Conservation (phyloP, 1,140 invertebrate species). For the Metaphire vulgaris region DNA sequence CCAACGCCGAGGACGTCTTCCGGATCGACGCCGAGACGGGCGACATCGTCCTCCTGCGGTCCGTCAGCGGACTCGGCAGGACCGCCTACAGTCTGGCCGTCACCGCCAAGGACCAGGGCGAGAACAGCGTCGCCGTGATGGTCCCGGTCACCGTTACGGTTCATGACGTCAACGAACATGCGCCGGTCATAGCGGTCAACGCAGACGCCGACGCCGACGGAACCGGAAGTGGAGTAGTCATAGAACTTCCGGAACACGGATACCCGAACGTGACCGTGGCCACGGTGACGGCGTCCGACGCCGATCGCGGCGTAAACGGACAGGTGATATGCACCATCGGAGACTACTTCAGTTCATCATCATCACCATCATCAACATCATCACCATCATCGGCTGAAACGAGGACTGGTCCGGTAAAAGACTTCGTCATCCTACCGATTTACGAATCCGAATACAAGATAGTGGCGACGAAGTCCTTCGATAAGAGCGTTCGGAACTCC, state of each 20-base stretch:
- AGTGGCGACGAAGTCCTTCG: not conserved
- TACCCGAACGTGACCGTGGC: not conserved
- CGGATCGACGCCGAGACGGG: not conserved
- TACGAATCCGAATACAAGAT: not conserved
- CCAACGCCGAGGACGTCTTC: conserved; percentile 14
- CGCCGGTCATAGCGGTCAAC: not conserved
- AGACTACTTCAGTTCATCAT: too few relatives aligned
- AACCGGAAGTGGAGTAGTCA: conserved; percentile 40
- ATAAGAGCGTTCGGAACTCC: not conserved
- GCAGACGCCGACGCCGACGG: conserved; percentile 59
- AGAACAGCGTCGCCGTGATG: not conserved
- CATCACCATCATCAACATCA: too few relatives aligned
- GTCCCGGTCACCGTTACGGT: not conserved
- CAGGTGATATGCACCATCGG: not conserved
- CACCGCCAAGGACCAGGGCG: not conserved
- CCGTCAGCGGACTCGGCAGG: not conserved
- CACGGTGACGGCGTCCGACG: not conserved
- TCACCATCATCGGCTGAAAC: not conserved
- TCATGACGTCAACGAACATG: not conserved
- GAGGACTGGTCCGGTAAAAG: not conserved
- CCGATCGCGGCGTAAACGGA: not conserved
- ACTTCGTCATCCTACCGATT: not conserved
- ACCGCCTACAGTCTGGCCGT: not conserved
- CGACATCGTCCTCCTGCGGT: not conserved
- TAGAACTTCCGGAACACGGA: not conserved